These are phyloP conservation scores for Gisinianus flammeolus DNA, from an alignment of 2,888 invertebrate species.

Conservation along the genomic window DNA sequence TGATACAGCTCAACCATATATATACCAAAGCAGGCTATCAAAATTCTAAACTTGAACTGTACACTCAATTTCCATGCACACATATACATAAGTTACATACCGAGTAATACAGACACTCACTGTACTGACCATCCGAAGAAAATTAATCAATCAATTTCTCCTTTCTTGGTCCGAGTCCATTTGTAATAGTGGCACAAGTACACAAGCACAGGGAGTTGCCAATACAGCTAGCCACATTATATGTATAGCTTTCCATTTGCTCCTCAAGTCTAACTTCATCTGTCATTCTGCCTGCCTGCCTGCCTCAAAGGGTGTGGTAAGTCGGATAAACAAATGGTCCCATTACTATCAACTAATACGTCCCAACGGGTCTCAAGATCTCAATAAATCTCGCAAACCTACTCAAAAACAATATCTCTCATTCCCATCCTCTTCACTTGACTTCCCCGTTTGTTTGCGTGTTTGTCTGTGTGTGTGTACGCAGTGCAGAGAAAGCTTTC, in stretches of 20 bases:
- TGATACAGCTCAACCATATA: neutral
- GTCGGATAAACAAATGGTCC: slow-evolving; percentile 55
- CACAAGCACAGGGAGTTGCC: slow-evolving; percentile 34
- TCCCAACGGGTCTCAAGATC: slow-evolving; percentile 40
- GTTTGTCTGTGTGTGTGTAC: neutral
- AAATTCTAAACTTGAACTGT: neutral
- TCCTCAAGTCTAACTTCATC: slow-evolving; percentile 31
- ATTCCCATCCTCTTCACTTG: slow-evolving; percentile 15
- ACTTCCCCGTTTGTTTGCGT: neutral
- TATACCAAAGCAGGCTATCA: neutral
- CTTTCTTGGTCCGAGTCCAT: slow-evolving; percentile 35
- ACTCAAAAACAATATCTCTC: slow-evolving; percentile 29
- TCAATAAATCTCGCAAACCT: slow-evolving; percentile 38
- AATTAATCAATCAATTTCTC: slow-evolving; percentile 39
- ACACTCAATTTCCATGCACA: too few relatives aligned
- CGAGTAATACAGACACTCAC: neutral
- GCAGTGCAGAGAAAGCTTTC: neutral
- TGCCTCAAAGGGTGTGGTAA: slow-evolving; percentile 48
- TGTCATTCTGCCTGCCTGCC: slow-evolving; percentile 26
- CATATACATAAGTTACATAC: too few relatives aligned
- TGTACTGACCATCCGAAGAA: slow-evolving; percentile 17
- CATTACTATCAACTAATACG: slow-evolving; percentile 52
- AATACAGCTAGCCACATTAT: neutral
- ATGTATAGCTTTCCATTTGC: slow-evolving; percentile 16
- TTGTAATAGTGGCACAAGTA: slow-evolving; percentile 25